phyloP scores from a whole-genome alignment of 2,888 invertebrate genomes.

The Caenorhabditis macrosperma region DNA sequence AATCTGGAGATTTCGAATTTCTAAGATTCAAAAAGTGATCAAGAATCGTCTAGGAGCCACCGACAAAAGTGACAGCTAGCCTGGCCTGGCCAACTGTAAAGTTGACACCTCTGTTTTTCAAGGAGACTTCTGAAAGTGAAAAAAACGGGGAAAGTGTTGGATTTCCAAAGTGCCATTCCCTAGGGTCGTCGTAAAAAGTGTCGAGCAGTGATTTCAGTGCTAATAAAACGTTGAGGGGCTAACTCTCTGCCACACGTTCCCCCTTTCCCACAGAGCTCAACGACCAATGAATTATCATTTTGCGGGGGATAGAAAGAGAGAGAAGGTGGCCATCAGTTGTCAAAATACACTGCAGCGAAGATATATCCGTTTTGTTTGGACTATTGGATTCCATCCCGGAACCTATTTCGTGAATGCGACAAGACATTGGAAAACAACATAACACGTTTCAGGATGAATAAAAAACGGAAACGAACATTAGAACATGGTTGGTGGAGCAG shows the following conservation, averaged over 20 bases:
- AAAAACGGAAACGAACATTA: conserved; percentile 47
- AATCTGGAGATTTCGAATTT: neutral
- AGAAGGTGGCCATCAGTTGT: conserved; percentile 31
- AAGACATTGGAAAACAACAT: conserved; percentile 8
- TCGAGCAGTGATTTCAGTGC: conserved; percentile 16
- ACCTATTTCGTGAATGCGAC: neutral
- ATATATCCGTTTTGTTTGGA: neutral
- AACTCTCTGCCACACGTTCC: neutral
- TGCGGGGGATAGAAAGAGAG: neutral
- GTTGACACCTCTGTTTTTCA: conserved; percentile 27
- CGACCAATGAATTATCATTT: conserved; percentile 24
- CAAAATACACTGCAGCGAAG: conserved; percentile 23
- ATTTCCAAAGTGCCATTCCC: neutral
- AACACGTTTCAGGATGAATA: conserved; percentile 1
- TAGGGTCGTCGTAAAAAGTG: conserved; percentile 24
- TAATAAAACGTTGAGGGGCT: conserved; percentile 19
- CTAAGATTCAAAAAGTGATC: neutral
- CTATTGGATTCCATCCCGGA: too few relatives aligned
- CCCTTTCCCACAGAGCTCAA: conserved; percentile 4
- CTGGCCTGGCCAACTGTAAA: too few relatives aligned
- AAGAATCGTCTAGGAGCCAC: conserved; percentile 7
- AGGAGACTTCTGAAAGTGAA: neutral
- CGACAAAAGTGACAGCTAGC: conserved; percentile 8
- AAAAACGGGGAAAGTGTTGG: conserved; percentile 31
- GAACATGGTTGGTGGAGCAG: conserved; percentile 50